Percentiles rank a stretch among this genome's conserved stretches.
phyloP scores from a whole-genome alignment of 2,797 vertebrate species.

The Bufotes viridis region DNA sequence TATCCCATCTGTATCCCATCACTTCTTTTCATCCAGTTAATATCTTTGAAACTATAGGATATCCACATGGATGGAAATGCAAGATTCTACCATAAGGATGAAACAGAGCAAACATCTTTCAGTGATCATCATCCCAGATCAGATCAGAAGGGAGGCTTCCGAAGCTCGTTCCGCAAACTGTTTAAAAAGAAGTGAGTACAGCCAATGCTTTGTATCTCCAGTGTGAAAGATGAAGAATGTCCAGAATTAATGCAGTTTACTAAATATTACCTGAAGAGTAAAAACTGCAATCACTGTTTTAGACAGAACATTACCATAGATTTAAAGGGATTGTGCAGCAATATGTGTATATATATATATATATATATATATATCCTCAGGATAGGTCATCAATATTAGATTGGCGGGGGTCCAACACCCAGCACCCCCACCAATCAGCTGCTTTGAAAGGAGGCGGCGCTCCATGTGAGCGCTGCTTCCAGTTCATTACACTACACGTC shows the following conservation, averaged over 20 bases:
- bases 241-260: background rate
- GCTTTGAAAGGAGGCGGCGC: too few relatives aligned
- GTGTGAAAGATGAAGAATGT: background rate
- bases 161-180: conserved; percentile 97
- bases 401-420: too few relatives aligned
- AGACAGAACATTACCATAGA: background rate
- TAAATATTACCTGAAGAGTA: background rate
- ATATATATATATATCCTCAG: too few relatives aligned
- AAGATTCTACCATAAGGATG: conserved; percentile 82
- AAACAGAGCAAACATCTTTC: conserved; percentile 83
- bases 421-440: too few relatives aligned
- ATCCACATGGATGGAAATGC: conserved; percentile 82
- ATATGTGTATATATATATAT: too few relatives aligned
- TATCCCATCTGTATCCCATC: too few relatives aligned
- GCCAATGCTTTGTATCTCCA: conserved; percentile 25
- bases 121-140: conserved; percentile 90
- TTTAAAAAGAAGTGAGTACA: conserved; percentile 97
- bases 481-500: too few relatives aligned
- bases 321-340: too few relatives aligned
- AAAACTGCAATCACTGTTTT: background rate
- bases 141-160: conserved; percentile 94
- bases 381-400: too few relatives aligned
- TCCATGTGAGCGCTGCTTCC: too few relatives aligned
- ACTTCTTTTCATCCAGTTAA: too few relatives aligned
- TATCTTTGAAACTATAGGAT: conserved; percentile 68